Conservation (phyloP, 2,113 vertebrate genomes). For the Athene noctua region DNA sequence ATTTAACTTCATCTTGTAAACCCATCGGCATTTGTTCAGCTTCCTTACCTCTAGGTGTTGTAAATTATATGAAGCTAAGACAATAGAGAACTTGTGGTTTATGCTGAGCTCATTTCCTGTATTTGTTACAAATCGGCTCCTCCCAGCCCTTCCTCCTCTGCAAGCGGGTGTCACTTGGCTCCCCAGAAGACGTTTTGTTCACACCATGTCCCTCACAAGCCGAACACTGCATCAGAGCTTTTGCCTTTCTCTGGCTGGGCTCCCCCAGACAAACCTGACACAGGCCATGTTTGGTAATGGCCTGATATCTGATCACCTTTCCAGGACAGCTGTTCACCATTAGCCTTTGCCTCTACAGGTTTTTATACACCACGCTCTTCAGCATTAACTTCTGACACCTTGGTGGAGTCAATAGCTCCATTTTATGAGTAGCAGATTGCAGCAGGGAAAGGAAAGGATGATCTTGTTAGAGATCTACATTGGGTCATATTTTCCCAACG, state of each 20-base stretch:
- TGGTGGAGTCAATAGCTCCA: background rate
- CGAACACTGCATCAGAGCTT: fast-evolving
- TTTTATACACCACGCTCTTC: background rate
- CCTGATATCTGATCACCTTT: too few relatives aligned
- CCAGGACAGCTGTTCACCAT: background rate
- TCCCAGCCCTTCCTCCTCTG: conserved; percentile 10
- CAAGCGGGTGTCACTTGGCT: background rate
- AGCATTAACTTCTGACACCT: background rate
- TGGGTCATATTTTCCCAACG: background rate
- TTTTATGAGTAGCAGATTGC: background rate
- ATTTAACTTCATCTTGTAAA: background rate
- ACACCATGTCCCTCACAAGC: fast-evolving
- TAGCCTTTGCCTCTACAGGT: too few relatives aligned
- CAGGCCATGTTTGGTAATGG: fast-evolving
- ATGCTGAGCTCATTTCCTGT: conserved; percentile 56
- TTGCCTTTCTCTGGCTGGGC: background rate
- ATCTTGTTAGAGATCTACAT: background rate
- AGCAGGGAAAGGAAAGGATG: background rate
- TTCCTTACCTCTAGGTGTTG: background rate
- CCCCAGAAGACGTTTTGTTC: background rate
- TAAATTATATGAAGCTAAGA: background rate
- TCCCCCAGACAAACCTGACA: background rate
- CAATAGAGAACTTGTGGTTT: conserved; percentile 63
- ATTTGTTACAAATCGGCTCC: conserved; percentile 3
- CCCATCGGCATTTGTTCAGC: background rate